phyloP scores from a whole-genome alignment of 2,888 invertebrate species.

The Sesamia inferens region DNA sequence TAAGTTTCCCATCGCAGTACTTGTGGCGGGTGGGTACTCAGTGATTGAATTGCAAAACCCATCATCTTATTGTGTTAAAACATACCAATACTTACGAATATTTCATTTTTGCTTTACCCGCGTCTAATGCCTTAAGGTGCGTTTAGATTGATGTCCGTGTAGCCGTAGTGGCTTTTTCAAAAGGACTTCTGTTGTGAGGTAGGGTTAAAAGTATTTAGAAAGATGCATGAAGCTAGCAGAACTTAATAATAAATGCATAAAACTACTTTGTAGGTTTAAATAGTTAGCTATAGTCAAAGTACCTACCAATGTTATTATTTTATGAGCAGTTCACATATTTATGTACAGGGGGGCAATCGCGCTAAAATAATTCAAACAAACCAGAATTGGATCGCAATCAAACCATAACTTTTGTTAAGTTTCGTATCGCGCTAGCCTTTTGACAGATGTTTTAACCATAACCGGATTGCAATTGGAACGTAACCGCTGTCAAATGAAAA shows the following conservation, averaged over 20 bases:
- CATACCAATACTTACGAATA: constrained; percentile 35
- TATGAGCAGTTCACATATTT: neutral
- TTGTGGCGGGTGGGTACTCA: neutral
- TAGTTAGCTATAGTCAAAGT: neutral
- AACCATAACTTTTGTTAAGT: no score
- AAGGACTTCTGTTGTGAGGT: neutral
- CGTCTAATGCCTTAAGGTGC: constrained; percentile 10
- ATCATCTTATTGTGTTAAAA: constrained; percentile 36
- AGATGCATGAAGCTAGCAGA: neutral
- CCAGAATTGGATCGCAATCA: no score
- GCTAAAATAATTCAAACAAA: no score
- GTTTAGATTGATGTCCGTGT: neutral
- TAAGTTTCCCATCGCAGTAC: constrained; percentile 33
- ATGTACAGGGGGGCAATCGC: no score
- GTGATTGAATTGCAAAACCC: constrained; percentile 55
- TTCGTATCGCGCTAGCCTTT: no score
- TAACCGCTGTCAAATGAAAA: no score
- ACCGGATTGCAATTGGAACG: no score
- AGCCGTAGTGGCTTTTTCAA: no score
- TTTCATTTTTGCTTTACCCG: constrained; percentile 32
- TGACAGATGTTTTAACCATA: no score
- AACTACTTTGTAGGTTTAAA: neutral
- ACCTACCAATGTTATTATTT: neutral
- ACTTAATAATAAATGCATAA: neutral
- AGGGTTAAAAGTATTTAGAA: neutral